Evolutionary conservation across 2,797 vertebrate genomes (phyloP).

Genomic region (Poeciliopsis paucimaculata): DNA sequence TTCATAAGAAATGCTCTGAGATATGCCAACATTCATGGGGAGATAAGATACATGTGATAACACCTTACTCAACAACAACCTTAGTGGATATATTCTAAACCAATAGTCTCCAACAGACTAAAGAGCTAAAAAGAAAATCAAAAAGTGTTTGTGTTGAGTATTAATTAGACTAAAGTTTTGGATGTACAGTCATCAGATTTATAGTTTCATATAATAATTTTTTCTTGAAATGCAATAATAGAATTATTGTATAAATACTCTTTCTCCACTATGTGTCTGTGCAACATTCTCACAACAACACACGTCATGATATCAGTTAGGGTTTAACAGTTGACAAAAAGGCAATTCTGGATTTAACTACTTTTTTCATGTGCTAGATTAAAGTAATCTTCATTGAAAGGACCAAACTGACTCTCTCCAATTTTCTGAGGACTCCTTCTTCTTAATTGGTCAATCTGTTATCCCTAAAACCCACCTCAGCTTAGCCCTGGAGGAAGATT

Average conservation of each 20-base stretch:
- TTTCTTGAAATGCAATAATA: background rate
- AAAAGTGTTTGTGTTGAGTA: no score
- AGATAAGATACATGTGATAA: background rate
- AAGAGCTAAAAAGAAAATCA: background rate
- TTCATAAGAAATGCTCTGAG: background rate
- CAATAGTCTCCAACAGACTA: background rate
- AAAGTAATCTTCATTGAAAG: slow-evolving; percentile 67
- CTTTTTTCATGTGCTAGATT: slow-evolving; percentile 61
- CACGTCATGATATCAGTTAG: slow-evolving; percentile 42
- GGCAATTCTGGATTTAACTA: slow-evolving; percentile 57
- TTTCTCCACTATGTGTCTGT: background rate
- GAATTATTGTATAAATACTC: background rate
- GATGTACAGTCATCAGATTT: background rate
- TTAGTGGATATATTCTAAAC: background rate
- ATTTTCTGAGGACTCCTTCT: slow-evolving; percentile 73
- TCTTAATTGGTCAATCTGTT: slow-evolving; percentile 78
- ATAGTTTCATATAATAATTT: background rate
- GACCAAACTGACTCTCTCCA: slow-evolving; percentile 67
- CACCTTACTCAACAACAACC: no score
- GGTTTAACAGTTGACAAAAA: slow-evolving; percentile 50
- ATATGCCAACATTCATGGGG: background rate
- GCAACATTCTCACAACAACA: slow-evolving; percentile 2
- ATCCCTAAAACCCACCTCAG: slow-evolving; percentile 72
- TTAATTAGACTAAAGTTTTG: background rate
- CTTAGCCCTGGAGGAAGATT: slow-evolving; percentile 72